Percentiles rank a stretch among this genome's conserved stretches.
phyloP scores from a whole-genome alignment of 2,888 invertebrate genomes.

The Odontomyia ornata region DNA sequence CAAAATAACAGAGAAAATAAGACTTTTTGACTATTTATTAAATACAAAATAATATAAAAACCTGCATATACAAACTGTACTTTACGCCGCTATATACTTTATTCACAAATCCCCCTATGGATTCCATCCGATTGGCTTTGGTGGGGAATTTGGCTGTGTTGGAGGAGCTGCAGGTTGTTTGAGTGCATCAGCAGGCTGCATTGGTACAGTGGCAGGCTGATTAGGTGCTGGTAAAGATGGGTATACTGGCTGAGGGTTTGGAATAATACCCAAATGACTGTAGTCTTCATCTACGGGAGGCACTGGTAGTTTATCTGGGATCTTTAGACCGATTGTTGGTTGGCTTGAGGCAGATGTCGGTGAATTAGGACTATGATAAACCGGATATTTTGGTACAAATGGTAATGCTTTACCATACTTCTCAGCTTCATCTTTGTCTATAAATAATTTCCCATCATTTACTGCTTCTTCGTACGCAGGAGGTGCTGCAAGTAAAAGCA shows the following conservation, averaged over 20 bases:
- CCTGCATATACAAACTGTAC: too few relatives aligned
- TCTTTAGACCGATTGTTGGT: slow-evolving; percentile 1
- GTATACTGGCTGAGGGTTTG: slow-evolving; percentile 17
- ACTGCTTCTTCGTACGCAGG: slow-evolving; percentile 63
- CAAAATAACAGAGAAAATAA: too few relatives aligned
- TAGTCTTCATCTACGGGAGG: not conserved
- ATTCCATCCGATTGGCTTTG: slow-evolving; percentile 36
- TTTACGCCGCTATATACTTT: too few relatives aligned
- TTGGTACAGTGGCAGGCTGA: not conserved
- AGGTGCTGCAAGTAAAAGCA: slow-evolving; percentile 57
- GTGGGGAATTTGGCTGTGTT: too few relatives aligned
- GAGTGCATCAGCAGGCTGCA: too few relatives aligned
- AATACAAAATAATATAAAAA: too few relatives aligned
- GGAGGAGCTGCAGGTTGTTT: not conserved
- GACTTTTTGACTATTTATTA: too few relatives aligned
- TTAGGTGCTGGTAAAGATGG: slow-evolving; percentile 2
- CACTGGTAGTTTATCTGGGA: not conserved
- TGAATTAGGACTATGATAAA: slow-evolving; percentile 55
- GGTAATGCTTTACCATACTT: slow-evolving; percentile 58
- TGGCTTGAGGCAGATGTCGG: not conserved
- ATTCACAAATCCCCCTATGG: too few relatives aligned
- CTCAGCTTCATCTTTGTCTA: slow-evolving; percentile 60
- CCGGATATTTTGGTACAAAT: slow-evolving; percentile 63
- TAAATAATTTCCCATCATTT: slow-evolving; percentile 57
- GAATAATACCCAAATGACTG: slow-evolving; percentile 11